phyloP scores from a whole-genome alignment of 2,888 invertebrate genomes.

The Rhingia rostrata region DNA sequence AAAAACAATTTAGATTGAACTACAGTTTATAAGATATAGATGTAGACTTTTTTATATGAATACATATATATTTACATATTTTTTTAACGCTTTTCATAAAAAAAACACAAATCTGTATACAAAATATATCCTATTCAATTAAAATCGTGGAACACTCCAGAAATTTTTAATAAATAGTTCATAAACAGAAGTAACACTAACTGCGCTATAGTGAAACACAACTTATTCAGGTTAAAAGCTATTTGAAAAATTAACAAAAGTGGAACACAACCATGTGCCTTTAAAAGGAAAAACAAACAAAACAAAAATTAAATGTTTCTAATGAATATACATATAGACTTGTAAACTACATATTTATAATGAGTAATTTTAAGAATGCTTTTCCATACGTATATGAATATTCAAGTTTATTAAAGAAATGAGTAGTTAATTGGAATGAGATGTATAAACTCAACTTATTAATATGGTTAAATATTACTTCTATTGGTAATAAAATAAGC shows the following conservation, averaged over 20 bases:
- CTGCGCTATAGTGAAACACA: conserved; percentile 15
- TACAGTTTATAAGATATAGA: conserved; percentile 59
- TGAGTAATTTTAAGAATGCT: conserved; percentile 27
- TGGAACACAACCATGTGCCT: conserved; percentile 68
- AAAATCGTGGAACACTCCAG: conserved; percentile 41
- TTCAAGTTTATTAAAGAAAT: no score
- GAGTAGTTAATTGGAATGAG: no score
- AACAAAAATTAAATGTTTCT: conserved; percentile 4
- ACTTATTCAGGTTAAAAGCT: conserved; percentile 57
- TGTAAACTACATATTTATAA: conserved; percentile 52
- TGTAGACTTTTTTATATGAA: conserved; percentile 36
- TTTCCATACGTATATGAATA: conserved; percentile 11
- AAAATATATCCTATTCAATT: conserved; percentile 39
- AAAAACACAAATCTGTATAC: conserved; percentile 27
- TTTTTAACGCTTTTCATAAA: conserved; percentile 66
- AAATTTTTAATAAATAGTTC: conserved; percentile 9
- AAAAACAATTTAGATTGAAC: conserved; percentile 56
- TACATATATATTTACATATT: conserved; percentile 59
- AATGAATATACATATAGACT: conserved; percentile 16
- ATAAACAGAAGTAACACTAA: conserved; percentile 33
- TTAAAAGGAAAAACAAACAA: conserved; percentile 55
- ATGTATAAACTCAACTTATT: no score
- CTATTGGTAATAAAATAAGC: no score
- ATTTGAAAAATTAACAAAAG: conserved; percentile 59
- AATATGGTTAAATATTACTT: no score